Base-by-base conservation (phyloP, 1,140 invertebrate species). In the Caenorhabditis tropicalis region DNA sequence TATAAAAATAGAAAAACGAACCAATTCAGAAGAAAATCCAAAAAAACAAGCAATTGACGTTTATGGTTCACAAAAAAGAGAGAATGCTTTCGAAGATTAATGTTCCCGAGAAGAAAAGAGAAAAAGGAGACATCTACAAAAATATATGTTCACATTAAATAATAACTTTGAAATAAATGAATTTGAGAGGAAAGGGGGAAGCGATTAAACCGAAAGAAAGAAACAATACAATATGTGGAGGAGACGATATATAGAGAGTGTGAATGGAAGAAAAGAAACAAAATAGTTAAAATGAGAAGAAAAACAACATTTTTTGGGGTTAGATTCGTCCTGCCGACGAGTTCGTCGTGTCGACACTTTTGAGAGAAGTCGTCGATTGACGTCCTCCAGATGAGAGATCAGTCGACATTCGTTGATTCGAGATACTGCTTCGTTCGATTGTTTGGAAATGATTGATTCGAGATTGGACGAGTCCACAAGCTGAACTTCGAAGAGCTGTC, bases 391-490 rank as follows among this genome's bases (percentile, higher is more conserved):
- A 56, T 16, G 58, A 39, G 10, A 65, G 12, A 36, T 65, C 58
- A 16, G 29, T n/a, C 3, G 58, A 39, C 2, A n/a, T 19, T 36
- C 58, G 12, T 2, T 24, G 33, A 33, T 65, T 15, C 4, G 58
- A 65, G 31, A 65, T 65, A 36, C 33, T 65, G 16, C 6, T 58
- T 65, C 33, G 29, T 65, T 65, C 58, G 16, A 65, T 65, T n/a
- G 33, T 36, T 65, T 65, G 58, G 27, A 65, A 65, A 36, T 65
- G 58, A 39, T 65, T 65, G 33, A 65, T 65, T 65, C 58, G 29
- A 36, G 58, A 65, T 65, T 65, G 58, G n/a, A 65, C 58, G 16
- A 65, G 58, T 15, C 58, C 58, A 19, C 58, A 65, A 0, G 58
- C 58, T 0, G 58, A 65, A 31, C 33, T 65, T 36, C 58, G 58